These are phyloP conservation scores for Scarus forsteni DNA, from an alignment of 2,797 vertebrate species.

Conservation along the genomic window DNA sequence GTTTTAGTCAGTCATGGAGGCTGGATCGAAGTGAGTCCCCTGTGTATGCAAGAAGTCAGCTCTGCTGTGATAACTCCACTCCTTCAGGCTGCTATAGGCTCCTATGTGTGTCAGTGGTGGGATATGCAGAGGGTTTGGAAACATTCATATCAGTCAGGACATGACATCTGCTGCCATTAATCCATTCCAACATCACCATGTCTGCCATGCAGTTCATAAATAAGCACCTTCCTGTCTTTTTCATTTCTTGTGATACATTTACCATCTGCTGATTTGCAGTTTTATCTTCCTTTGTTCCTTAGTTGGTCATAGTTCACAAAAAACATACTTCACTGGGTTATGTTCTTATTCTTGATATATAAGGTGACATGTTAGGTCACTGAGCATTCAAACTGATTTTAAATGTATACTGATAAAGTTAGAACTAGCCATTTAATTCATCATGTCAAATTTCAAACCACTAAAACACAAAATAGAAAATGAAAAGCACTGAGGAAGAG, in stretches of 20 bases:
- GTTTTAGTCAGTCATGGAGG: slow-evolving; percentile 56
- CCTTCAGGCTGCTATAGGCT: slow-evolving; percentile 34
- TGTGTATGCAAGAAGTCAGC: slow-evolving; percentile 40
- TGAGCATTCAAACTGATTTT: neutral
- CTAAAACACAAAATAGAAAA: too few species aligned
- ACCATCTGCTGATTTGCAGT: neutral
- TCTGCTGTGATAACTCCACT: slow-evolving; percentile 47
- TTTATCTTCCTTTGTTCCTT: neutral
- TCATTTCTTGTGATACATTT: slow-evolving; percentile 41
- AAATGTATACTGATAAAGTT: neutral
- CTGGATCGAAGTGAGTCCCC: slow-evolving; percentile 50
- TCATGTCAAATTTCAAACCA: neutral
- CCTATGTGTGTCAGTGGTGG: slow-evolving; percentile 47
- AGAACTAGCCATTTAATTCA: neutral
- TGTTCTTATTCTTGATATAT: neutral
- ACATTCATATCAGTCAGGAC: slow-evolving; percentile 51
- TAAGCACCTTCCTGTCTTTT: slow-evolving; percentile 8
- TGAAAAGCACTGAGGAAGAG: too few species aligned
- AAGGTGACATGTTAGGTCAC: neutral
- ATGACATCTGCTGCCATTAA: slow-evolving; percentile 61
- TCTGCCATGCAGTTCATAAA: slow-evolving; percentile 35
- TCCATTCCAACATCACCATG: slow-evolving; percentile 34
- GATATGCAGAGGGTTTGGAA: slow-evolving; percentile 44
- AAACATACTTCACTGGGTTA: neutral
- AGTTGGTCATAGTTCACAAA: too few species aligned